phyloP scores from a whole-genome alignment of 2,888 invertebrate species.

The Pyrochroa serraticornis region DNA sequence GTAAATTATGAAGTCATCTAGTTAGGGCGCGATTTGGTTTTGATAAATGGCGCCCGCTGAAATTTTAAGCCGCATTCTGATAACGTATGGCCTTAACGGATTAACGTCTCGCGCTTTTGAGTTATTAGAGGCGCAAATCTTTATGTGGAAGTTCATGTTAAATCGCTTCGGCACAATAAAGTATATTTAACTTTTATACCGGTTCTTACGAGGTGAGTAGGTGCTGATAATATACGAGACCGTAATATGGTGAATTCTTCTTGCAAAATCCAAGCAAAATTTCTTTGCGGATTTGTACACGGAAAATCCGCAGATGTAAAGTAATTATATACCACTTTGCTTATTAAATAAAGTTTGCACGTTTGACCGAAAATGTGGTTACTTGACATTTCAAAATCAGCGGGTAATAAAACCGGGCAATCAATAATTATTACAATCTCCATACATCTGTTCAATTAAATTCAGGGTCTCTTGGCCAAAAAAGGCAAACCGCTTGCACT shows the following conservation, averaged over 20 bases:
- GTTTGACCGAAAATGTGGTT: no score
- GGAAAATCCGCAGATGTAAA: no score
- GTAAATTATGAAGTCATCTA: slow-evolving; percentile 42
- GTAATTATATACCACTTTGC: no score
- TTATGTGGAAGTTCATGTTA: slow-evolving; percentile 53
- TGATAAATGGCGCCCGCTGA: slow-evolving; percentile 50
- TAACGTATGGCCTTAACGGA: slow-evolving; percentile 49
- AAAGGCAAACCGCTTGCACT: no score
- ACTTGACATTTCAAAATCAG: no score
- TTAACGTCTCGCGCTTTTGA: slow-evolving; percentile 47
- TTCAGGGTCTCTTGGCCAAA: no score
- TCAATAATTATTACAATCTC: no score
- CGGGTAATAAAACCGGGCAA: no score
- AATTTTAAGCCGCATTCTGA: slow-evolving; percentile 48
- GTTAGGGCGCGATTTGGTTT: slow-evolving; percentile 44
- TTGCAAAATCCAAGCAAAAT: no score
- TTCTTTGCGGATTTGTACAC: no score
- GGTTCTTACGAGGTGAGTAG: slow-evolving; percentile 41
- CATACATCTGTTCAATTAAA: no score
- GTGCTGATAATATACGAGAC: slow-evolving; percentile 42
- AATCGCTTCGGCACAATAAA: slow-evolving; percentile 51
- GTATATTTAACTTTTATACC: slow-evolving; percentile 43
- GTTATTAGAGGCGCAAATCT: slow-evolving; percentile 46
- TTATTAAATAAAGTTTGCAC: no score
- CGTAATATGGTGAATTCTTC: slow-evolving; percentile 28